Conservation (phyloP, 2,888 invertebrate genomes). For the Taphrorychus bicolor region DNA sequence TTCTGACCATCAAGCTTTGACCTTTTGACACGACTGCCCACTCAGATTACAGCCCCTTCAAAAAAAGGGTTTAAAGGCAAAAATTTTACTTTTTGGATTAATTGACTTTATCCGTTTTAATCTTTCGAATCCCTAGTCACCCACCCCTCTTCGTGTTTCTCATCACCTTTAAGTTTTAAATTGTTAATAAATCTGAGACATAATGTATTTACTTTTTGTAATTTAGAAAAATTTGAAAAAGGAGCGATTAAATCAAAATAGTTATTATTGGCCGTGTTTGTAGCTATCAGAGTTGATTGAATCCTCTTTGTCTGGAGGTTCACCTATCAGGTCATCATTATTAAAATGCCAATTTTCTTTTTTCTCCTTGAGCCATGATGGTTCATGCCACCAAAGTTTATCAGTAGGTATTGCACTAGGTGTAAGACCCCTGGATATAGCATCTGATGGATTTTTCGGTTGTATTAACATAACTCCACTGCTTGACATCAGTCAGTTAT, state of each 20-base stretch:
- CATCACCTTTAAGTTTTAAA: not conserved
- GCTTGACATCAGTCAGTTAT: not conserved
- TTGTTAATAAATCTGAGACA: not conserved
- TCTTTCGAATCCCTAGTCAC: not conserved
- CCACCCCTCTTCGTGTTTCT: not conserved
- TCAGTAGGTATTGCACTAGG: no score
- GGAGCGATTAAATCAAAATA: not conserved
- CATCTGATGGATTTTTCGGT: not conserved
- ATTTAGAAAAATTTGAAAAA: not conserved
- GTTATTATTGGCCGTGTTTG: not conserved
- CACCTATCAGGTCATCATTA: not conserved
- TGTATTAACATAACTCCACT: not conserved
- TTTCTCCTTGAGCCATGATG: not conserved
- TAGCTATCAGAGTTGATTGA: not conserved
- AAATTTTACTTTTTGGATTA: not conserved
- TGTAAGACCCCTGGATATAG: no score
- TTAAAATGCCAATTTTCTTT: not conserved
- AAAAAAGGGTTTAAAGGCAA: not conserved
- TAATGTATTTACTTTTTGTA: not conserved
- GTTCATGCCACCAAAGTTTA: no score
- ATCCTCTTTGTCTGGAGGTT: not conserved
- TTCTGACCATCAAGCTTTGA: not conserved
- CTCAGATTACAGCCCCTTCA: not conserved
- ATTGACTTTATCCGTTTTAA: not conserved
- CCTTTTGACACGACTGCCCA: not conserved